These are phyloP conservation scores for Molanna angustata DNA, from an alignment of 2,888 invertebrate genomes.

Conservation along the genomic window DNA sequence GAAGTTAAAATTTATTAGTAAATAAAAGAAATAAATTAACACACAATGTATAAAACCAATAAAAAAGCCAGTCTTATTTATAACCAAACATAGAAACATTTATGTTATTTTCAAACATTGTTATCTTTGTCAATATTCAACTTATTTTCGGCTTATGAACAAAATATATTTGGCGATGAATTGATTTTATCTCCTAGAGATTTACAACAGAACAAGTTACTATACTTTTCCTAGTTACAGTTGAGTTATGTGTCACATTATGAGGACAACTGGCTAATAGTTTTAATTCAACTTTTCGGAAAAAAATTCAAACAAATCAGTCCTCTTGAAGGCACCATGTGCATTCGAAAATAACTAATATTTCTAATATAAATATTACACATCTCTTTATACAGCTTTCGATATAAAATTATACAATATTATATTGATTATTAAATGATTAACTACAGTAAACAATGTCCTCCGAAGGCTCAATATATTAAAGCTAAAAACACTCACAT, in stretches of 20 bases:
- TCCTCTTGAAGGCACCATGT: slow-evolving; percentile 28
- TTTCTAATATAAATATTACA: slow-evolving; percentile 33
- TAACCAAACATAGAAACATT: slow-evolving; percentile 21
- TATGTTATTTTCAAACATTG: slow-evolving; percentile 17
- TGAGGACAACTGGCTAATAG: slow-evolving; percentile 27
- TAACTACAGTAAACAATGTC: slow-evolving; percentile 29
- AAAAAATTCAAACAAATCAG: slow-evolving; percentile 19
- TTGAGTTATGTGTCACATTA: slow-evolving; percentile 11
- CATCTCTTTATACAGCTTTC: slow-evolving; percentile 30
- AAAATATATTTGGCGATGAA: slow-evolving; percentile 24
- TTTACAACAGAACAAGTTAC: slow-evolving; percentile 16
- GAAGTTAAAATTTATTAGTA: slow-evolving; percentile 7
- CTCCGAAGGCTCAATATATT: slow-evolving; percentile 31
- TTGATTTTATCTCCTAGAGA: slow-evolving; percentile 20
- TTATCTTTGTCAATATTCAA: slow-evolving; percentile 10
- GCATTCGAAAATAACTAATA: slow-evolving; percentile 26
- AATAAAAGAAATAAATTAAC: slow-evolving; percentile 24
- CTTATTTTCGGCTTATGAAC: slow-evolving; percentile 23
- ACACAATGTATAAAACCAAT: slow-evolving; percentile 22
- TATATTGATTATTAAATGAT: slow-evolving; percentile 21
- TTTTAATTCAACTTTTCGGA: slow-evolving; percentile 31
- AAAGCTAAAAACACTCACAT: slow-evolving; percentile 27
- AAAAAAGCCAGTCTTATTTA: slow-evolving; percentile 30
- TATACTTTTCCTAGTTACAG: not conserved
- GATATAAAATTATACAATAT: slow-evolving; percentile 21